These are phyloP conservation scores for Sarcophaga peregrina DNA, from an alignment of 1,140 invertebrate species.

Conservation along the genomic window DNA sequence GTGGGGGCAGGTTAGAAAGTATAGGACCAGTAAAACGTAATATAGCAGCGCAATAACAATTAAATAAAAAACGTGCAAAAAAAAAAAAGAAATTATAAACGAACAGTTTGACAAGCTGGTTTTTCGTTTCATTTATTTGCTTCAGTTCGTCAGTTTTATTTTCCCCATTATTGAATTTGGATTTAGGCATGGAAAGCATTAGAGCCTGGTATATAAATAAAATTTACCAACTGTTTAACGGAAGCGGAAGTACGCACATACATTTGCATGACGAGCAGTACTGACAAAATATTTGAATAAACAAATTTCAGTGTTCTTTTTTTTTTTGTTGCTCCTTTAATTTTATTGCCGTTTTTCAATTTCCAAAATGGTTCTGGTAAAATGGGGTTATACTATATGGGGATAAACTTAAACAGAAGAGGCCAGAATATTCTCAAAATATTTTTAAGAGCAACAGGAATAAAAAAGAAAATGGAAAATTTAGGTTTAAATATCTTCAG, in stretches of 20 bases:
- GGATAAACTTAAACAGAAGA: not conserved
- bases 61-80: not conserved
- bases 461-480: too few relatives aligned
- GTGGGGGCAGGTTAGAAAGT: too few relatives aligned
- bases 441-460: too few relatives aligned
- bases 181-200: not conserved
- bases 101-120: conserved; percentile 6
- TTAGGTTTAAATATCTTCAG: too few relatives aligned
- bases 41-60: too few relatives aligned
- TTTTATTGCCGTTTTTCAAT: too few relatives aligned
- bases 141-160: not conserved
- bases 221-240: conserved; percentile 4
- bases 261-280: not conserved
- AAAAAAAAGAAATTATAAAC: not conserved
- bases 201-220: not conserved
- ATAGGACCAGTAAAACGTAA: too few relatives aligned
- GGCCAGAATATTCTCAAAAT: not conserved
- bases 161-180: not conserved
- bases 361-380: too few relatives aligned
- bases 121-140: not conserved
- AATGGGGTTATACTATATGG: too few relatives aligned
- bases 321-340: not conserved
- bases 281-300: conserved; percentile 2
- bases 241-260: conserved; percentile 14
- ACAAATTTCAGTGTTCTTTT: not conserved